phyloP scores from a whole-genome alignment of 2,797 vertebrate genomes.

The Thaleichthys pacificus region DNA sequence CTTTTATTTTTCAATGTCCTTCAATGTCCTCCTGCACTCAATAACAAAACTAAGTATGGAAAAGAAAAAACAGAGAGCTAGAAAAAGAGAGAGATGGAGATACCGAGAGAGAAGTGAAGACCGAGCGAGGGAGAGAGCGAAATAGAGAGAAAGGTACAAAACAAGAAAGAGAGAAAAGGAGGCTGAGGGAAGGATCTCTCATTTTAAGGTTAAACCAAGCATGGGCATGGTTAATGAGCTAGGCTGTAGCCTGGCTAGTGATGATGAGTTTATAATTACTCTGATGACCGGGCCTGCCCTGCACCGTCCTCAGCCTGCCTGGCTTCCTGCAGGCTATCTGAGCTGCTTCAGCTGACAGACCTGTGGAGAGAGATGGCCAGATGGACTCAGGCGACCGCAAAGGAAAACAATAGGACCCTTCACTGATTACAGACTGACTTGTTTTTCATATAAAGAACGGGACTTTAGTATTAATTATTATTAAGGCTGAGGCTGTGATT shows the following conservation, averaged over 20 bases:
- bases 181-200: not conserved
- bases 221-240: not conserved
- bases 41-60: not conserved
- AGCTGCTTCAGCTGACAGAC: not conserved
- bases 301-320: no score
- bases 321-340: not conserved
- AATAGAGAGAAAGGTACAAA: not conserved
- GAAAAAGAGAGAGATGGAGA: not conserved
- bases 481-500: no score
- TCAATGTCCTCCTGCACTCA: no score
- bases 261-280: constrained; percentile 15
- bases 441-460: no score
- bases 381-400: not conserved
- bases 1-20: no score
- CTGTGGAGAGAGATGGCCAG: not conserved
- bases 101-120: not conserved
- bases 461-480: no score
- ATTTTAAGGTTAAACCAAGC: constrained; percentile 5
- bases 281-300: not conserved
- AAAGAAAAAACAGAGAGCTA: not conserved
- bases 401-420: not conserved
- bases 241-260: not conserved
- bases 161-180: not conserved
- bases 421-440: not conserved
- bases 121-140: not conserved